These are phyloP conservation scores for Crenichthys baileyi DNA, from an alignment of 2,797 vertebrate genomes.

Conservation along the genomic window DNA sequence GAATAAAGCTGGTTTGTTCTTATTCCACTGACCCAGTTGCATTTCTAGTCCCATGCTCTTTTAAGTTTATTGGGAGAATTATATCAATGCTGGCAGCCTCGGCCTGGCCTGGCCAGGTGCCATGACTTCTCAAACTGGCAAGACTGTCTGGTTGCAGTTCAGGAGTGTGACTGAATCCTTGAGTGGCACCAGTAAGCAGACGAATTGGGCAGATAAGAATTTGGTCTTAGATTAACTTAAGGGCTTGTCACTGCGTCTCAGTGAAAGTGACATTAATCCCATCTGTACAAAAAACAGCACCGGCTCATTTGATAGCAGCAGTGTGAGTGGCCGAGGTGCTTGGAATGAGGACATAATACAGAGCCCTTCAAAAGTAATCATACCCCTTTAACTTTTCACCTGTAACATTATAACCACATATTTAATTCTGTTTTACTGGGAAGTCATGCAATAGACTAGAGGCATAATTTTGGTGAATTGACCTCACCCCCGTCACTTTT, in stretches of 20 bases:
- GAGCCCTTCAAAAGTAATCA: not conserved
- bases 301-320: not conserved
- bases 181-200: slow-evolving; percentile 47
- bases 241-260: not conserved
- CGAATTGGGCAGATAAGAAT: slow-evolving; percentile 12
- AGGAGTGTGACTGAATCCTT: slow-evolving; percentile 43
- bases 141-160: slow-evolving; percentile 37
- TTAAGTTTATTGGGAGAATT: slow-evolving; percentile 31
- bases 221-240: slow-evolving; percentile 35
- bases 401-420: not conserved
- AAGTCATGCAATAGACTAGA: no score
- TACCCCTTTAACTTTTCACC: not conserved
- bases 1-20: slow-evolving; percentile 22
- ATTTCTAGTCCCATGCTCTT: slow-evolving; percentile 21
- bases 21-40: slow-evolving; percentile 14
- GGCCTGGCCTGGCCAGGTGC: slow-evolving; percentile 52
- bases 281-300: slow-evolving; percentile 9
- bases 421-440: not conserved
- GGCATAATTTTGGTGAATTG: no score
- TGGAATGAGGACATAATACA: slow-evolving; percentile 1
- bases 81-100: slow-evolving; percentile 25
- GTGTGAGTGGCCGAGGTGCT: slow-evolving; percentile 13
- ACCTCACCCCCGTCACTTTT: no score
- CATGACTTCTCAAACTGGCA: slow-evolving; percentile 56
- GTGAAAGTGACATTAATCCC: slow-evolving; percentile 41